Conservation (phyloP, 2,888 invertebrate genomes). For the Lithophane leautieri region DNA sequence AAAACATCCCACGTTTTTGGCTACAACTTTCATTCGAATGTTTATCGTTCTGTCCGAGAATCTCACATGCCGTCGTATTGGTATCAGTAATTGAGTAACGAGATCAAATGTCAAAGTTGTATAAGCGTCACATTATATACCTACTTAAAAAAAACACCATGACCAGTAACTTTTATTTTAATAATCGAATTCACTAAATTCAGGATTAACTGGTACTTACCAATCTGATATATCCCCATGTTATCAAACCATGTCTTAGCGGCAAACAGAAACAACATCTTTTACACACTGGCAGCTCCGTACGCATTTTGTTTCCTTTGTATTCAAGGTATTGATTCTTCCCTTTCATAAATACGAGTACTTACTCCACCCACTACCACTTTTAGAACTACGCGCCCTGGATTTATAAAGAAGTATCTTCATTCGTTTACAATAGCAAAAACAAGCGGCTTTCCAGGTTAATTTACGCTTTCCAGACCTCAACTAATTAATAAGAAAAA, state of each 20-base stretch:
- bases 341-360: background rate
- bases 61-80: background rate
- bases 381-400: background rate
- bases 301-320: constrained; percentile 50
- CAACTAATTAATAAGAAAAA: background rate
- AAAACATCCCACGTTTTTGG: background rate
- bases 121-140: background rate
- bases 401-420: background rate
- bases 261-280: constrained; percentile 70
- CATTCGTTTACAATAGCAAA: constrained; percentile 18
- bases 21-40: background rate
- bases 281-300: constrained; percentile 59
- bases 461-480: background rate
- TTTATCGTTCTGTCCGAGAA: background rate
- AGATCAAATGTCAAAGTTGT: background rate
- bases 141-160: too few species aligned
- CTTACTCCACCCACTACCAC: background rate
- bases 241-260: constrained; percentile 64
- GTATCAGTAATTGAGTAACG: background rate
- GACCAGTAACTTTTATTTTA: background rate
- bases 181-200: background rate
- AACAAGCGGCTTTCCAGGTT: background rate
- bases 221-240: constrained; percentile 65
- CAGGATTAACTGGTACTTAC: constrained; percentile 39
- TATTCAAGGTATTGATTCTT: background rate